phyloP scores from a whole-genome alignment of 2,888 invertebrate species.

The Spilarctia lutea region DNA sequence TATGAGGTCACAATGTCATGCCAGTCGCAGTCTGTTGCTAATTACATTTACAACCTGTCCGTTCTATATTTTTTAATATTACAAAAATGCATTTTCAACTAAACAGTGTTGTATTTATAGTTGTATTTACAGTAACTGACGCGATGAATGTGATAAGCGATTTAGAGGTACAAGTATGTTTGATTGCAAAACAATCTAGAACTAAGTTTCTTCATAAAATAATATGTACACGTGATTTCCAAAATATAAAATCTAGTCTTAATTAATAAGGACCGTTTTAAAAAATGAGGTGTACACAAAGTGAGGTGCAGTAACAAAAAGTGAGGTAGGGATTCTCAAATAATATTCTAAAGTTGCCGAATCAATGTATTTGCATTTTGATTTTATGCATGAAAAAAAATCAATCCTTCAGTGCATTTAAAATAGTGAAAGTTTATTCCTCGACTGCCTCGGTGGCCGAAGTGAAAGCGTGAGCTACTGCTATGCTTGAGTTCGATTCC shows the following conservation, averaged over 20 bases:
- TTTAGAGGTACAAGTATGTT: constrained; percentile 6
- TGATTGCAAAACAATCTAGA: not conserved
- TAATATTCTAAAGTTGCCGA: too few relatives aligned
- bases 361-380: not conserved
- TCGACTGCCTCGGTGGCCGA: too few relatives aligned
- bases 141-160: not conserved
- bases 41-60: not conserved
- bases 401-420: not conserved
- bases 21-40: not conserved
- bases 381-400: not conserved
- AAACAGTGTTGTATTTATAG: not conserved
- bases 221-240: too few relatives aligned
- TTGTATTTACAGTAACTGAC: not conserved
- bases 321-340: not conserved
- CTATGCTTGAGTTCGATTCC: too few relatives aligned
- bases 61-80: not conserved
- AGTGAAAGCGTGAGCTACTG: too few relatives aligned
- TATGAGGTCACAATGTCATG: not conserved
- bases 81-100: not conserved
- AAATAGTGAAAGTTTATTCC: not conserved
- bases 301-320: too few relatives aligned
- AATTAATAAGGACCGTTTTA: too few relatives aligned
- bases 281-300: too few relatives aligned
- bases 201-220: too few relatives aligned
- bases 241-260: not conserved